Base-by-base conservation (phyloP, 2,888 invertebrate species). In the Gryllus longicercus region DNA sequence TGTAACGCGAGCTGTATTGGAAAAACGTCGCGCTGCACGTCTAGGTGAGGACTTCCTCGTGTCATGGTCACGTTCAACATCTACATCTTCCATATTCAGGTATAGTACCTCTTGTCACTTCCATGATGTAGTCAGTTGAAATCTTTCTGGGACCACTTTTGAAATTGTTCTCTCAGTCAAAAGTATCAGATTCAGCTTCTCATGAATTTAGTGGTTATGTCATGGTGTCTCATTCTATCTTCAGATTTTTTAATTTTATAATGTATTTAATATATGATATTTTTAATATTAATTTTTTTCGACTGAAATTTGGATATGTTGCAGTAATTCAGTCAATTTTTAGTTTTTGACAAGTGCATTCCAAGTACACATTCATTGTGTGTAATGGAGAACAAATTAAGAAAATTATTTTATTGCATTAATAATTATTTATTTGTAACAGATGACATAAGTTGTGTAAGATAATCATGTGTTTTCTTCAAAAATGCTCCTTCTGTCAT, bases 1-100 rank as follows among this genome's bases (percentile, higher is more conserved):
- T 85, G 91, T 95, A 84, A 91, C 93, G 78, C 91, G 91, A 86
- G 93, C 94, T 21, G 88, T 93, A 83, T 87, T 92, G 81, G 89
- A 92, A 74, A 83, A 84, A 77, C 83, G 83, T 79, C 81, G 79
- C 25, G 84, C 84, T 16, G 81, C 83, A 38, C 84, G 83, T 74
- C 83, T 85, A 83, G 85, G 85, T 83, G 84, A 86, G 84, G 85
- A 86, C 81, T 85, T 86, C 81, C 85, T 86, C 78, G 86, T 85
- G 14, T 85, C 86, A 23, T 87, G 86, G 86, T 86, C 87, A 23
- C 84, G 86, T 75, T 85, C 86, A n/a, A 85, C 86, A 18, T 86
- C 86, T 18, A 85, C 85, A 16, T 86, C 86, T 4, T 86, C 86
- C 50, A 85, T 86, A 51, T 85, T 85, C 83, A 86, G 86, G 87